These are phyloP conservation scores for Leptinotarsa defecta DNA, from an alignment of 1,140 invertebrate genomes.

Conservation along the genomic window DNA sequence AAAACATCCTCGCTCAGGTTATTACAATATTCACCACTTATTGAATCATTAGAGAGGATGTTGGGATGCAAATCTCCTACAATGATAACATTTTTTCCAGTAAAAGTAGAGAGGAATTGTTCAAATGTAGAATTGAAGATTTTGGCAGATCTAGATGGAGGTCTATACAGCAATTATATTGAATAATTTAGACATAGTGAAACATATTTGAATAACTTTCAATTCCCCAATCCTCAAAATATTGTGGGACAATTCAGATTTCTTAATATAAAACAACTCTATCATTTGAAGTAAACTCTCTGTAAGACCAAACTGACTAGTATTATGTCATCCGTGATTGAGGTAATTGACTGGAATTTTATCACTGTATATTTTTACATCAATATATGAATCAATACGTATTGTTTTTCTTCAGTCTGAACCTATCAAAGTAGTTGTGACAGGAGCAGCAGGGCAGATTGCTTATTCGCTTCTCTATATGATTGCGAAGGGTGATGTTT, in stretches of 20 bases:
- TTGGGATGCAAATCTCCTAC: too few relatives aligned
- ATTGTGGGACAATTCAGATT: neutral
- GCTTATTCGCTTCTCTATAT: conserved; percentile 95
- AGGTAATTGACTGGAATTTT: neutral
- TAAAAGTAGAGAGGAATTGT: too few relatives aligned
- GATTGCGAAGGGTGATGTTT: conserved; percentile 95
- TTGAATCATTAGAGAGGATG: too few relatives aligned
- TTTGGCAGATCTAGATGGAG: too few relatives aligned
- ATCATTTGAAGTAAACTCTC: neutral
- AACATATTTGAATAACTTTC: too few relatives aligned
- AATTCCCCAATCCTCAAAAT: neutral
- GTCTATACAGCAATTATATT: too few relatives aligned
- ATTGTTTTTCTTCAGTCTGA: conserved; percentile 64
- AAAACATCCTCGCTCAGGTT: too few relatives aligned
- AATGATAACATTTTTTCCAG: too few relatives aligned
- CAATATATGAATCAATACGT: neutral
- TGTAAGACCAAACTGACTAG: neutral
- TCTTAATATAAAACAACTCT: neutral
- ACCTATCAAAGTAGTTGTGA: conserved; percentile 92
- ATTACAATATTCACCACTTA: too few relatives aligned
- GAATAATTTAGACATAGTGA: too few relatives aligned
- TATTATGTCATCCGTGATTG: neutral
- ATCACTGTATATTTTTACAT: neutral
- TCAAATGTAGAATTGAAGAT: too few relatives aligned
- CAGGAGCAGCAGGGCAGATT: conserved; percentile 98